These are phyloP conservation scores for Stramonita haemastoma DNA, from an alignment of 2,888 invertebrate species.

Conservation along the genomic window DNA sequence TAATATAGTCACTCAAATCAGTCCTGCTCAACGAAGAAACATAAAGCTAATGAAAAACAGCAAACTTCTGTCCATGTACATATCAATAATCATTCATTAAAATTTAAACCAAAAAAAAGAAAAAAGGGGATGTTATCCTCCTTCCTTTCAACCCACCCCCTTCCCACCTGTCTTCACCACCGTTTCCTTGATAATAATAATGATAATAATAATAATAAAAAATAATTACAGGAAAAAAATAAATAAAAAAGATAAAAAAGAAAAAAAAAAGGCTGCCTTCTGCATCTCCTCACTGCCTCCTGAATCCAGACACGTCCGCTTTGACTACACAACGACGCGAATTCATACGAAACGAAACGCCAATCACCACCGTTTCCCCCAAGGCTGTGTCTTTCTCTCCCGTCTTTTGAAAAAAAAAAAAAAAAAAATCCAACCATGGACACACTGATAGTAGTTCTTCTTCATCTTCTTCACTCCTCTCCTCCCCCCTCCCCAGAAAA, in stretches of 20 bases:
- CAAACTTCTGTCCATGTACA: not conserved
- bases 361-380: not conserved
- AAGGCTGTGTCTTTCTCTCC: not conserved
- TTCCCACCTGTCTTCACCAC: too few relatives aligned
- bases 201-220: not conserved
- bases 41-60: not conserved
- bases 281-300: conserved; percentile 19
- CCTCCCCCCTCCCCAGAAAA: not conserved
- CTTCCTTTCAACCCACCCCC: too few relatives aligned
- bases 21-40: not conserved
- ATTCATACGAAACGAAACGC: not conserved
- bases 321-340: not conserved
- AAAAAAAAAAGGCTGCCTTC: conserved; percentile 2
- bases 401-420: not conserved
- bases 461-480: not conserved
- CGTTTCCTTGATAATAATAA: not conserved
- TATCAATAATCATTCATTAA: not conserved
- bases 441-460: not conserved
- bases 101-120: not conserved
- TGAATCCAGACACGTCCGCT: not conserved
- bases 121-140: not conserved
- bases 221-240: not conserved
- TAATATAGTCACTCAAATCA: too few relatives aligned
- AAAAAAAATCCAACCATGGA: not conserved
- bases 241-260: not conserved